Base-by-base conservation (phyloP, 2,888 invertebrate species). In the Nymphalis c-album region DNA sequence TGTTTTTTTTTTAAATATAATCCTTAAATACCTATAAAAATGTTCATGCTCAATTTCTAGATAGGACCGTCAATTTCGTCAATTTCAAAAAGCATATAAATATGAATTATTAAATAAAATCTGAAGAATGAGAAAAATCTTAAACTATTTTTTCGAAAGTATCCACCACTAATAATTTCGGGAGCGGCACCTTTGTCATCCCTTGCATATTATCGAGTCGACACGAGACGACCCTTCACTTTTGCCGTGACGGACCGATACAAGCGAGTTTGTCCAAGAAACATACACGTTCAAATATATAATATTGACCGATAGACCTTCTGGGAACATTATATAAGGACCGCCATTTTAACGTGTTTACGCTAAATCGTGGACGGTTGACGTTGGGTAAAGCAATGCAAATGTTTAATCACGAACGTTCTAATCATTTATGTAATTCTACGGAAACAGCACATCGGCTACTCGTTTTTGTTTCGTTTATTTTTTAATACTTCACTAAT, bases 341-440 rank as follows among this genome's bases (percentile, higher is more conserved):
- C 77, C 72, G 80, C 78, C 75, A 79, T 87, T 85, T 87, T 86
- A 84, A 81, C 87, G 78, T 79, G 74, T 75, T 77, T 76, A 77
- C 79, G 86, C 83, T 85, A 86, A 87, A 83, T 78, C 69, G 79
- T 76, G 74, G 78, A 74, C 73, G 71, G 71, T 68, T 72, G 74
- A 73, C 72, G 73, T 47, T 62, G 72, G 67, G 68, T 69, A 84
- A 86, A 85, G 81, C 76, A 78, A 77, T 79, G 76, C 75, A 79
- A 83, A 83, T 84, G 83, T 87, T 85, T 83, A 77, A 80, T 74
- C 72, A 74, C 75, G 75, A 71, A 64, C 62, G 74, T 70, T 84
- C 87, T 90, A 88, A 90, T 85, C 74, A 78, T 74, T 83, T 81
- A 75, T 83, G 85, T 85, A 84, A 87, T 89, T 88, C 88, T 80